Evolutionary conservation across 1,140 invertebrate species (phyloP), one percentile per base, ranked within the genome.

Genomic region (Sitophilus oryzae): DNA sequence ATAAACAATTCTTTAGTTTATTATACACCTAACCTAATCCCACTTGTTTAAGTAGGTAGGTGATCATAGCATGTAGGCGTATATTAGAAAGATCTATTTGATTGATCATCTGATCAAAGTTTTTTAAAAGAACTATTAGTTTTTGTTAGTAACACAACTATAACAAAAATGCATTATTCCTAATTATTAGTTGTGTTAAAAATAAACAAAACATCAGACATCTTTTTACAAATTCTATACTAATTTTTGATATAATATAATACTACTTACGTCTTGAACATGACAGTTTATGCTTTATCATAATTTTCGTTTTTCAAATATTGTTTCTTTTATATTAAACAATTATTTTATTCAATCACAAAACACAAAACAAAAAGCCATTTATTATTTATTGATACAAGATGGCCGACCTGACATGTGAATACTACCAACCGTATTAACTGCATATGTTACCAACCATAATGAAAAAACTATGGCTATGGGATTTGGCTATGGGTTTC

Each of bases 1-100:
- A 44, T 48, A 61, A 60, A 54, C 41, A 60, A 52, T 52, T 38
- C 57, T 56, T 61, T 52, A 57, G 52, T 62, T 60, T 54, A 62
- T 52, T 55, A 54, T 41, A 54, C 43, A 54, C 36, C 52, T 54
- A 46, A 47, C 52, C 44, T 30, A 56, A 59, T 45, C 63, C 61
- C 51, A 64, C 63, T 60, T 59, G 53, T 45, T 36, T 49, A 44
- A 53, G 59, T 57, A 61, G 51, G 60, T 47, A 57, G 56, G 43
- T 58, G 50, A 46, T 61, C 18, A 52, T 59, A 46, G 36, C 5
- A 23, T 56, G 59, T 61, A 58, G 59, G 59, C 55, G 59, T 52
- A 46, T 38, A 54, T 41, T 43, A 53, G 22, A 25, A 54, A 52
- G 37, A 59, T 45, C 49, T 19, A 38, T 40, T 41, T 58, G 42